Percentiles rank a stretch among this genome's conserved stretches.
These are phyloP conservation scores for Trisateles emortualis DNA, from an alignment of 2,888 invertebrate genomes.

Conservation along the genomic window DNA sequence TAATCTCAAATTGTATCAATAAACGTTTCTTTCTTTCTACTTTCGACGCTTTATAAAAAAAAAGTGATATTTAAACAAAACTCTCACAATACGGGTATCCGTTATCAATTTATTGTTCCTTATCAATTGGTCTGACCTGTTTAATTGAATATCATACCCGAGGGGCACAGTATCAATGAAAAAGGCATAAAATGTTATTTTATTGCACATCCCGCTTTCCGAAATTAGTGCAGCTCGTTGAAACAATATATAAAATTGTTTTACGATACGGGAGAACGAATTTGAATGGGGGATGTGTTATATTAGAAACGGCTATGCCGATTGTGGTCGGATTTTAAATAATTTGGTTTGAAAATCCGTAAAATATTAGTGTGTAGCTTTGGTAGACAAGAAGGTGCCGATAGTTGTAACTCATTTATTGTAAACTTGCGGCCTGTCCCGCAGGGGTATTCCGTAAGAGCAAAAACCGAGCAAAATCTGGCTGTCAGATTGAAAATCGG, in stretches of 20 bases:
- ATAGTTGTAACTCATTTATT: too few species aligned
- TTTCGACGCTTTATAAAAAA: neutral
- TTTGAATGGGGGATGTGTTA: slow-evolving; percentile 28
- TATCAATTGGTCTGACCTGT: slow-evolving; percentile 36
- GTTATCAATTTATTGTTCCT: slow-evolving; percentile 35
- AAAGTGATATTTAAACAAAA: neutral
- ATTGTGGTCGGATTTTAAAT: neutral
- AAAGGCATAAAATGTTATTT: slow-evolving; percentile 69
- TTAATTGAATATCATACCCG: slow-evolving; percentile 47
- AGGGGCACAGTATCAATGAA: slow-evolving; percentile 58
- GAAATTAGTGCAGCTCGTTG: slow-evolving; percentile 29
- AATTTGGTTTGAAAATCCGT: neutral
- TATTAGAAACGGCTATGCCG: slow-evolving; percentile 6
- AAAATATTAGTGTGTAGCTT: neutral
- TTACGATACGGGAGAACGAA: slow-evolving; percentile 37
- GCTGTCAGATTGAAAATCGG: too few species aligned
- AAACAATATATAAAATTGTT: slow-evolving; percentile 39
- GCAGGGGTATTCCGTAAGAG: too few species aligned
- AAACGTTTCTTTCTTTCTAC: neutral
- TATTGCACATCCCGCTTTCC: slow-evolving; percentile 56
- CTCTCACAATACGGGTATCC: slow-evolving; percentile 30
- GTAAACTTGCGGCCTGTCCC: too few species aligned
- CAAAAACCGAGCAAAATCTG: too few species aligned
- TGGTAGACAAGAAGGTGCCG: neutral
- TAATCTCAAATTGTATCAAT: too few species aligned